Evolutionary conservation across 2,888 invertebrate genomes (phyloP).

Genomic region (Oligia latruncula): DNA sequence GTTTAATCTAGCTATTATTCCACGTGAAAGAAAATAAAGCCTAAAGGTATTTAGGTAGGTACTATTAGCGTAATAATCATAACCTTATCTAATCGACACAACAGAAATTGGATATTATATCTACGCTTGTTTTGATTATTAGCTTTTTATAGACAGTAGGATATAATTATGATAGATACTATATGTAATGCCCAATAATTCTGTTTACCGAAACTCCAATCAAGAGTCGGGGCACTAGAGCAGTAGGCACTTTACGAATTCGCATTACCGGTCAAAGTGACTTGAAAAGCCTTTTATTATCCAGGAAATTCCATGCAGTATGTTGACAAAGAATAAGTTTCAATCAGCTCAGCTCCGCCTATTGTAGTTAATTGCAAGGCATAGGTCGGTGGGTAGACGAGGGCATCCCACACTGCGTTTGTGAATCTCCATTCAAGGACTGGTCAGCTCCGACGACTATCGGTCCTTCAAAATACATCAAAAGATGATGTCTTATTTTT

Average conservation of each 20-base stretch:
- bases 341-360: not conserved
- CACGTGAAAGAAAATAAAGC: not conserved
- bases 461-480: not conserved
- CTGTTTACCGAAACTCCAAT: not conserved
- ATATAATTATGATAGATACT: not conserved
- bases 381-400: not conserved
- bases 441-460: not conserved
- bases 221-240: not conserved
- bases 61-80: not conserved
- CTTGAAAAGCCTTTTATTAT: not conserved
- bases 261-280: not conserved
- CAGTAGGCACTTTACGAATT: not conserved
- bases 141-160: slow-evolving; percentile 1
- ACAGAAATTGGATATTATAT: not conserved
- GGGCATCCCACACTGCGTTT: not conserved
- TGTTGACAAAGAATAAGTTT: not conserved
- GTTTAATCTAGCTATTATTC: not conserved
- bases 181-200: not conserved
- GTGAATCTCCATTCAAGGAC: not conserved
- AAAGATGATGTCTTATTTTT: not conserved
- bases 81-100: slow-evolving; percentile 31
- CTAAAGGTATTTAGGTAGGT: not conserved
- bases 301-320: not conserved
- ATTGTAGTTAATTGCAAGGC: not conserved
- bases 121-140: not conserved